A percentile compares a stretch with the other conserved stretches of the same genome.
phyloP scores from a whole-genome alignment of 2,888 invertebrate genomes.

The Gari tellinella region DNA sequence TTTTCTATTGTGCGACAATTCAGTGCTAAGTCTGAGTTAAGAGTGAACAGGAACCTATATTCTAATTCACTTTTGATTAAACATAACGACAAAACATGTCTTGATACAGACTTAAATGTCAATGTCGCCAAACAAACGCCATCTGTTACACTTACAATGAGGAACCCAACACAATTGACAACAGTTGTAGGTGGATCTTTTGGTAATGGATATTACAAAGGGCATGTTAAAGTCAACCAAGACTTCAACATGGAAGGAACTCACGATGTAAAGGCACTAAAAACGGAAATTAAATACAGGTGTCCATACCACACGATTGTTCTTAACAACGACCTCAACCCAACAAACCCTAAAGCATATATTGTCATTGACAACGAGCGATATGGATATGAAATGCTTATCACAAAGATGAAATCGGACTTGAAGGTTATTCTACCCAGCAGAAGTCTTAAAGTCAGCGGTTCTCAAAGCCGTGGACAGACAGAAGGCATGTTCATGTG shows the following conservation, averaged over 20 bases:
- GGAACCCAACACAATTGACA: slow-evolving; percentile 5
- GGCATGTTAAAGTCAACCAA: not conserved
- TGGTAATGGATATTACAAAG: not conserved
- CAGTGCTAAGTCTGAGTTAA: slow-evolving; percentile 17
- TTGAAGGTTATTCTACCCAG: slow-evolving; percentile 60
- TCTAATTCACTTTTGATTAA: slow-evolving; percentile 8
- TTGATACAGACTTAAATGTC: slow-evolving; percentile 22
- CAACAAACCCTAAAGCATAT: slow-evolving; percentile 9
- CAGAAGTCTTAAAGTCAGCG: slow-evolving; percentile 56
- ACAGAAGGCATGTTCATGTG: slow-evolving; percentile 64
- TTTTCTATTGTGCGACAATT: slow-evolving; percentile 24
- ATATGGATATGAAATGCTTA: slow-evolving; percentile 46
- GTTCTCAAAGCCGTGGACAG: slow-evolving; percentile 30
- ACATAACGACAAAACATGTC: slow-evolving; percentile 22
- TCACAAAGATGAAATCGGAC: slow-evolving; percentile 30
- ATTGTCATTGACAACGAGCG: slow-evolving; percentile 17
- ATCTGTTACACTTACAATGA: slow-evolving; percentile 5
- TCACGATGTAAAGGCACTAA: slow-evolving; percentile 22
- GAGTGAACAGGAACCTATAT: slow-evolving; percentile 6
- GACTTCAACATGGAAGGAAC: slow-evolving; percentile 16
- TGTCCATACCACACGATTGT: slow-evolving; percentile 17
- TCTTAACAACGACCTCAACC: slow-evolving; percentile 7
- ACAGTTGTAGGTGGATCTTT: not conserved
- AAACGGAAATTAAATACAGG: slow-evolving; percentile 14
- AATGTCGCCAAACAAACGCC: not conserved